These are phyloP conservation scores for Copidosoma aretas DNA, from an alignment of 2,888 invertebrate genomes.

Conservation along the genomic window DNA sequence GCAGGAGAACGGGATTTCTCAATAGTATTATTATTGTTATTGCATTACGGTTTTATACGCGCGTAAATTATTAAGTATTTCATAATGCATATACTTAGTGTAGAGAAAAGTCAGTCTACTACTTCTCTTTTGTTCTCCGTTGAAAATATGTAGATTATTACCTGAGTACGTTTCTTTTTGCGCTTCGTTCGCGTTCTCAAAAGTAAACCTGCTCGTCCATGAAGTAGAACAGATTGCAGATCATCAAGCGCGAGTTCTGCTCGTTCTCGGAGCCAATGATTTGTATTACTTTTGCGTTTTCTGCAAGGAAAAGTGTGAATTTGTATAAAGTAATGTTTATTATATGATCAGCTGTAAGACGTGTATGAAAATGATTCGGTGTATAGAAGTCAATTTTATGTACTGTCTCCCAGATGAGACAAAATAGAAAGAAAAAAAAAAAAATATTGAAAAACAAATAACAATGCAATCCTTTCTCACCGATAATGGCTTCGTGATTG, in stretches of 20 bases:
- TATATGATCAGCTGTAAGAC: background rate
- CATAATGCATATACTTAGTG: too few relatives aligned
- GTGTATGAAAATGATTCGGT: slow-evolving; percentile 13
- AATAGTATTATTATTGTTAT: too few relatives aligned
- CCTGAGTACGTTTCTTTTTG: slow-evolving; percentile 8
- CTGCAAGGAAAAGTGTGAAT: slow-evolving; percentile 45
- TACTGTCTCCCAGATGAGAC: slow-evolving; percentile 9
- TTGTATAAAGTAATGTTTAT: slow-evolving; percentile 21
- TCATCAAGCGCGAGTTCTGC: slow-evolving; percentile 54
- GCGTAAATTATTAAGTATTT: too few relatives aligned
- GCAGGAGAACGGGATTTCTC: background rate
- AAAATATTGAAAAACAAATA: too few relatives aligned
- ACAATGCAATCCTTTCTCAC: slow-evolving; percentile 46
- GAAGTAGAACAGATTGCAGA: slow-evolving; percentile 59
- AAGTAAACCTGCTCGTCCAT: slow-evolving; percentile 55
- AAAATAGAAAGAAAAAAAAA: slow-evolving; percentile 9
- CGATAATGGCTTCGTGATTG: slow-evolving; percentile 54
- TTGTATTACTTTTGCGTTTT: slow-evolving; percentile 56
- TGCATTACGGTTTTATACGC: too few relatives aligned
- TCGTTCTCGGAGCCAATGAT: slow-evolving; percentile 52
- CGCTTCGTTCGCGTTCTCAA: slow-evolving; percentile 40
- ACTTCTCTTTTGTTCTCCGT: too few relatives aligned
- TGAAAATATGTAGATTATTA: too few relatives aligned
- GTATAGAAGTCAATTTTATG: background rate
- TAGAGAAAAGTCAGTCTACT: too few relatives aligned